These are phyloP conservation scores for Dasyornis broadbenti DNA, from an alignment of 2,113 vertebrate genomes.

Conservation along the genomic window DNA sequence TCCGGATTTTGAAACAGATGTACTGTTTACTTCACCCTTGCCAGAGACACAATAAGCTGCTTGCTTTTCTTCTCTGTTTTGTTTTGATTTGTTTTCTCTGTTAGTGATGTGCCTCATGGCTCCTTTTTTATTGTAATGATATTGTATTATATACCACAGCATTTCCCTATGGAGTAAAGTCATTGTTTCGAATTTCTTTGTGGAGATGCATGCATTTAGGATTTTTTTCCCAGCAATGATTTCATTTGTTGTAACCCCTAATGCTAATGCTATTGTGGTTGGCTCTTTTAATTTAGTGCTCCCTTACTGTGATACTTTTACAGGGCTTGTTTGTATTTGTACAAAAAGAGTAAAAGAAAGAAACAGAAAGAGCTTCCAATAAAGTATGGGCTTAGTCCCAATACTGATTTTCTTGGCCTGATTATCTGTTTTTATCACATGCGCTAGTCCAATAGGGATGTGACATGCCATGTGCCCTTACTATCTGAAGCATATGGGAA, in stretches of 20 bases:
- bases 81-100: conserved; percentile 67
- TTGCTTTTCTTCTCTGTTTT: conserved; percentile 57
- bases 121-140: conserved; percentile 69
- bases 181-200: conserved; percentile 71
- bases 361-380: conserved; percentile 60
- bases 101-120: conserved; percentile 56
- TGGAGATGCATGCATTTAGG: conserved; percentile 57
- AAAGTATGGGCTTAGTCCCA: conserved; percentile 55
- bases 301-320: conserved; percentile 62
- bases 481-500: conserved; percentile 12
- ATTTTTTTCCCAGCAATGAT: conserved; percentile 60
- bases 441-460: neutral
- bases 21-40: conserved; percentile 54
- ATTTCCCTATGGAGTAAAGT: conserved; percentile 63
- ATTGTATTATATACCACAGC: conserved; percentile 64
- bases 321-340: conserved; percentile 59
- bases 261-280: conserved; percentile 56
- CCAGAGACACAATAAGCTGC: conserved; percentile 43
- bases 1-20: conserved; percentile 62
- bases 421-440: conserved; percentile 59
- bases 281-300: conserved; percentile 68
- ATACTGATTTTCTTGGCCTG: conserved; percentile 65
- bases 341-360: conserved; percentile 46
- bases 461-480: conserved; percentile 20
- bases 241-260: conserved; percentile 56